Base-by-base conservation (phyloP, 2,113 vertebrate species). In the Echinops telfairi region DNA sequence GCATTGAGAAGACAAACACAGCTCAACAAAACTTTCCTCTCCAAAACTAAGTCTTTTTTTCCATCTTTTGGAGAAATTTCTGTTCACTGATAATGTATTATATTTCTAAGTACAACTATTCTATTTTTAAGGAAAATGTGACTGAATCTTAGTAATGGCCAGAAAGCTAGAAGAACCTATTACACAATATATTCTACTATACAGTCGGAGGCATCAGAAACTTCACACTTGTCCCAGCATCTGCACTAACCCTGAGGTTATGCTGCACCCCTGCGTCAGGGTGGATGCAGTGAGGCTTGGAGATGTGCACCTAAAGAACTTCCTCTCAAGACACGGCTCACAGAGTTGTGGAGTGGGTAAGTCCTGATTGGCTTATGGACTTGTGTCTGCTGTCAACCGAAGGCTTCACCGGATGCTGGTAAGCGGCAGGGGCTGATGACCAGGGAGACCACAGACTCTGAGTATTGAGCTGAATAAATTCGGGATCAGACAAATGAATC, bases 171-270 rank as follows among this genome's bases (percentile, higher is more conserved):
- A 27, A 88, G 23, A 78, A 92, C 64, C 22, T 78, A 29, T 60
- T 29, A 2, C 5, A 57, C 33, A 40, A 40, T 87, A 81, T 84
- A 53, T 78, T 29, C 36, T 77, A 85, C 64, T 58, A 25, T 1
- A 53, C 58, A 36, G 91, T 83, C 70, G 47, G n/a, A 94, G 93
- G 91, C 83, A 81, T 27, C 23, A 36, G 36, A 73, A 76, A 33
- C 11, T 71, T 95, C 4, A 38, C 20, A 85, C 64, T 78, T 73
- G 14, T 93, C 53, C 91, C 60, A 77, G 33, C n/a, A 81, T 27
- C 22, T n/a, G 23, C 83, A 76, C 66, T 4, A 73, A 78, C 27
- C 10, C 40, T 92, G 11, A 19, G 5, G 68, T 53, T 40, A 68
- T 29, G 23, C n/a, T 73, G 68, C 40, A 22, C 77, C 31, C 9